These are phyloP conservation scores for Lasiurus borealis DNA, from an alignment of 2,113 vertebrate genomes.

Conservation along the genomic window DNA sequence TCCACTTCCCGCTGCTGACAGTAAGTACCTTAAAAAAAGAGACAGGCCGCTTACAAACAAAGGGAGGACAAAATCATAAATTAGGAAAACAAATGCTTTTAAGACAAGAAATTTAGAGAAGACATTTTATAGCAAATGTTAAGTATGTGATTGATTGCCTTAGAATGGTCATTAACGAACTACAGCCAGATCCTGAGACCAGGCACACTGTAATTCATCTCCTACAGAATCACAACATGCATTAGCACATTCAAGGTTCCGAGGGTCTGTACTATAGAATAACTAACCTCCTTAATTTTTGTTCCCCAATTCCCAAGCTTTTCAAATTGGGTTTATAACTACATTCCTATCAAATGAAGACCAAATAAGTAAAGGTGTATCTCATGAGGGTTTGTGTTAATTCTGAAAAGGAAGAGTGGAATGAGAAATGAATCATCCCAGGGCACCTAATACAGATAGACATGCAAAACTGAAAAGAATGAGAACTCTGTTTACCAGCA, in stretches of 20 bases:
- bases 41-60: neutral
- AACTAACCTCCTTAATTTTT: neutral
- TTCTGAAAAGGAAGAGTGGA: neutral
- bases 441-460: neutral
- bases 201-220: neutral
- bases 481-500: neutral
- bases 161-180: neutral
- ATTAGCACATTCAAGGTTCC: neutral
- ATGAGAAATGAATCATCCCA: neutral
- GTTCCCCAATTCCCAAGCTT: neutral
- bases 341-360: neutral
- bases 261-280: neutral
- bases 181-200: neutral
- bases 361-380: neutral
- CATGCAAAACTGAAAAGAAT: neutral
- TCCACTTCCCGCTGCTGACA: slow-evolving; percentile 94
- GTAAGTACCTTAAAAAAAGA: slow-evolving; percentile 89
- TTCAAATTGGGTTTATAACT: neutral
- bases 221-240: neutral
- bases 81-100: neutral
- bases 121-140: neutral
- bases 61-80: neutral
- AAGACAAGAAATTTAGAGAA: neutral
- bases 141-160: neutral
- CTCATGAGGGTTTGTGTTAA: neutral